Percentiles rank a stretch among this genome's conserved stretches.
phyloP scores from a whole-genome alignment of 2,797 vertebrate species.

The Anguilla megastoma region DNA sequence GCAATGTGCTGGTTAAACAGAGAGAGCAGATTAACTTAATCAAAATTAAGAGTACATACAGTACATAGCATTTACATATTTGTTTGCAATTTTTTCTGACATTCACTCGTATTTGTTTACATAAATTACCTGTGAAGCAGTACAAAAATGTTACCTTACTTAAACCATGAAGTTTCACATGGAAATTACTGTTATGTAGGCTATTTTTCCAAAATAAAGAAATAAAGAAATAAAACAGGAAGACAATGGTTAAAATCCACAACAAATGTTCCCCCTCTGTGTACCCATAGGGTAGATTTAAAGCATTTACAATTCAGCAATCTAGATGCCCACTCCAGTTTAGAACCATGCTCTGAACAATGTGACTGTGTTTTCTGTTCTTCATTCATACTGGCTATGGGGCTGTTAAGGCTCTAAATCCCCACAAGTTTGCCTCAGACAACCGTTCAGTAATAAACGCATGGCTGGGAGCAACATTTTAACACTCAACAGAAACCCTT shows the following conservation, averaged over 20 bases:
- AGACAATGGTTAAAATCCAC: not conserved
- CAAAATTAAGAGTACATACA: too few species aligned
- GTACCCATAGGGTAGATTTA: not conserved
- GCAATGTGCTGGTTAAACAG: not conserved
- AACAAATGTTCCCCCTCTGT: not conserved
- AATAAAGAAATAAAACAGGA: not conserved
- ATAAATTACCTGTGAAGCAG: too few species aligned
- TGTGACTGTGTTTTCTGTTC: constrained; percentile 3
- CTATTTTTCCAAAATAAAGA: too few species aligned
- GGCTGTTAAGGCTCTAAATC: not conserved
- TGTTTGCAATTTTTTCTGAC: too few species aligned
- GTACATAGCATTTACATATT: too few species aligned
- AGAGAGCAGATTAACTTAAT: too few species aligned
- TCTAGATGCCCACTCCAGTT: not conserved
- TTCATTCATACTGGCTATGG: constrained; percentile 12
- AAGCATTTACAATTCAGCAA: not conserved
- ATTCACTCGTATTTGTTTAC: too few species aligned
- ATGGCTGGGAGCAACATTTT: constrained; percentile 1
- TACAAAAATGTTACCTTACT: too few species aligned
- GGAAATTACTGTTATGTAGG: too few species aligned
- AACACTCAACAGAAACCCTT: not conserved
- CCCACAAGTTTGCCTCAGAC: not conserved
- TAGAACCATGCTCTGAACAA: not conserved
- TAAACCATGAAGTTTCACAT: too few species aligned
- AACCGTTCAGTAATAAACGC: not conserved